Evolutionary conservation across 2,113 vertebrate genomes (phyloP), one percentile per base, ranked within the genome.

Genomic region (Poeciliopsis prolifica): DNA sequence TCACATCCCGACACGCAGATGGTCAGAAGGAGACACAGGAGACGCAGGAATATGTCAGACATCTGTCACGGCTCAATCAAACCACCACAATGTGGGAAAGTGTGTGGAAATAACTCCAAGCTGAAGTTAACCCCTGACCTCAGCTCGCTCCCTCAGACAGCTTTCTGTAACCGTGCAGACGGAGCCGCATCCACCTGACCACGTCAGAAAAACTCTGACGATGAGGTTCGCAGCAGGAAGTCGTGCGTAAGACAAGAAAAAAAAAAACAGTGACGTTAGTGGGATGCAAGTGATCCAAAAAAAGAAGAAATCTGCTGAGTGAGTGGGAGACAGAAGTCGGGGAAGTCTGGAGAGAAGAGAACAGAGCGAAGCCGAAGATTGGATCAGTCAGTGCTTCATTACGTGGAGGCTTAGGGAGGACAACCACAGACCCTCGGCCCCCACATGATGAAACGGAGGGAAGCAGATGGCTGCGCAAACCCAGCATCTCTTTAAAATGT

Each of bases 201-300:
- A 30, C 72, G n/a, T 75, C 82, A 80, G 62, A n/a, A 77, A 58
- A n/a, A 63, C 69, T 74, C 68, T 5, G 70, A 61, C 1, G 68
- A 65, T 51, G 65, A 77, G 48, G 69, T 75, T 83, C 70, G 64
- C 84, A 80, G 80, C 81, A 66, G 73, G 76, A 83, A 63, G 44
- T 74, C 14, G 31, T 65, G 42, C 58, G 7, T 22, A 19, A 48
- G 44, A 17, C 44, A 48, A 48, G 5, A 5, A 5, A 48, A 72
- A 65, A 78, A 70, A 70, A 66, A 14, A 9, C 2, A 3, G 35
- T 80, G 81, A 90, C 68, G 83, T 86, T 83, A 82, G 30, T 9
- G 22, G 26, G 86, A 88, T 84, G 83, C 48, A 76, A 75, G 51
- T 61, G 61, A 68, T 68, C 68, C 75, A 82, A 82, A 90, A 85